A percentile compares a stretch with the other conserved stretches of the same genome.
Evolutionary conservation across 2,888 invertebrate genomes (phyloP).

Genomic region (Drosophila limbata): DNA sequence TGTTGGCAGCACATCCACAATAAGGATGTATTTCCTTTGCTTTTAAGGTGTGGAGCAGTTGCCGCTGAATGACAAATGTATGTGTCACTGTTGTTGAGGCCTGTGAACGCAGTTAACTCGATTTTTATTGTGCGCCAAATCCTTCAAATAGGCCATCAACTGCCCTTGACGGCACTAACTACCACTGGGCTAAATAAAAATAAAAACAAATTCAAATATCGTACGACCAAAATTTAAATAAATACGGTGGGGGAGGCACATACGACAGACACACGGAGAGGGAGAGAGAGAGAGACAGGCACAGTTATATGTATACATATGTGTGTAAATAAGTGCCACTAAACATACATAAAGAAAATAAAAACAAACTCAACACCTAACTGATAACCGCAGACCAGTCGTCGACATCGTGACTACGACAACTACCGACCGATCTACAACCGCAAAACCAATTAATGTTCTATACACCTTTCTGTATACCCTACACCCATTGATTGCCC

Average conservation of each 20-base stretch:
- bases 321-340: conserved; percentile 67
- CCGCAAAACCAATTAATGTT: conserved; percentile 7
- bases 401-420: conserved; percentile 64
- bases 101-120: conserved; percentile 27
- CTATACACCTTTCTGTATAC: conserved; percentile 16
- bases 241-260: conserved; percentile 26
- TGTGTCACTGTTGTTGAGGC: conserved; percentile 50
- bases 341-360: conserved; percentile 62
- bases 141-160: conserved; percentile 15
- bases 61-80: conserved; percentile 53
- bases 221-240: conserved; percentile 61
- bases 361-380: conserved; percentile 67
- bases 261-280: conserved; percentile 7
- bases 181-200: conserved; percentile 39
- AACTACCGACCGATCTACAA: conserved; percentile 33
- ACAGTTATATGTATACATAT: conserved; percentile 15
- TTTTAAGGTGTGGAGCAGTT: conserved; percentile 47
- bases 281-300: conserved; percentile 3
- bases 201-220: conserved; percentile 65
- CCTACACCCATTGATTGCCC: conserved; percentile 10
- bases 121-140: conserved; percentile 35
- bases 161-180: conserved; percentile 31
- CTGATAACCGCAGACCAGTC: conserved; percentile 73
- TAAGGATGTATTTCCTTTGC: conserved; percentile 54
- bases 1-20: conserved; percentile 17